A percentile compares a stretch with the other conserved stretches of the same genome.
These are phyloP conservation scores for Platygyra sinensis DNA, from an alignment of 64 coral and sea anemone species.

Conservation along the genomic window DNA sequence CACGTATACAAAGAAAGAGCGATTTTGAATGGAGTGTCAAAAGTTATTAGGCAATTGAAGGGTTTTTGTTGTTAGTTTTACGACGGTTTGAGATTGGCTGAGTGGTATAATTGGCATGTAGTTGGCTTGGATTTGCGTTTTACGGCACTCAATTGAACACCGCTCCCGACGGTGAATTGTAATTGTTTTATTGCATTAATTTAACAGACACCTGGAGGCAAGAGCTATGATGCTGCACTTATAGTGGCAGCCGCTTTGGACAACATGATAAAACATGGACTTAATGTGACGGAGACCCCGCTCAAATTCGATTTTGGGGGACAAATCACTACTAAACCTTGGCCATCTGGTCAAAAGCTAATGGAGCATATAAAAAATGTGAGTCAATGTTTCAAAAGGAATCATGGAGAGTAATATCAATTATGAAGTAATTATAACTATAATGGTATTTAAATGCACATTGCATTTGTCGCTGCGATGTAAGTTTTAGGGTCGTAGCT, in stretches of 20 bases:
- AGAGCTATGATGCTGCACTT: slow-evolving; percentile 41
- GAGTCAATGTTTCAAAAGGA: neutral
- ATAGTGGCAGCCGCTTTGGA: slow-evolving; percentile 8
- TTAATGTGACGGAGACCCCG: slow-evolving; percentile 15
- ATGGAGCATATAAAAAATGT: slow-evolving; percentile 54
- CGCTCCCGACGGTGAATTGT: too few relatives aligned
- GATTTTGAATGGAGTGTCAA: too few relatives aligned
- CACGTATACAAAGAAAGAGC: too few relatives aligned
- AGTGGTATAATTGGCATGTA: too few relatives aligned
- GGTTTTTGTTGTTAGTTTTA: too few relatives aligned
- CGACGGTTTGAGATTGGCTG: too few relatives aligned
- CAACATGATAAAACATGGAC: slow-evolving; percentile 36
- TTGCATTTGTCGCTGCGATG: neutral
- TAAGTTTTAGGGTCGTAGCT: neutral
- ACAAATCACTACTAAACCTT: neutral
- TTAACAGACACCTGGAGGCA: slow-evolving; percentile 40
- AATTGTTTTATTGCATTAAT: too few relatives aligned
- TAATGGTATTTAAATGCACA: neutral
- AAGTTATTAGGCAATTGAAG: too few relatives aligned
- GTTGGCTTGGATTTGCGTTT: too few relatives aligned
- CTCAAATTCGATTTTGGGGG: slow-evolving; percentile 39
- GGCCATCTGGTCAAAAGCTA: slow-evolving; percentile 25
- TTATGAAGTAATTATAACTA: neutral
- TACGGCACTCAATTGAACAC: too few relatives aligned
- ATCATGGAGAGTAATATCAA: too few relatives aligned